A percentile compares a stretch with the other conserved stretches of the same genome.
Evolutionary conservation across 2,113 vertebrate species (phyloP).

Genomic region (Otis tarda): DNA sequence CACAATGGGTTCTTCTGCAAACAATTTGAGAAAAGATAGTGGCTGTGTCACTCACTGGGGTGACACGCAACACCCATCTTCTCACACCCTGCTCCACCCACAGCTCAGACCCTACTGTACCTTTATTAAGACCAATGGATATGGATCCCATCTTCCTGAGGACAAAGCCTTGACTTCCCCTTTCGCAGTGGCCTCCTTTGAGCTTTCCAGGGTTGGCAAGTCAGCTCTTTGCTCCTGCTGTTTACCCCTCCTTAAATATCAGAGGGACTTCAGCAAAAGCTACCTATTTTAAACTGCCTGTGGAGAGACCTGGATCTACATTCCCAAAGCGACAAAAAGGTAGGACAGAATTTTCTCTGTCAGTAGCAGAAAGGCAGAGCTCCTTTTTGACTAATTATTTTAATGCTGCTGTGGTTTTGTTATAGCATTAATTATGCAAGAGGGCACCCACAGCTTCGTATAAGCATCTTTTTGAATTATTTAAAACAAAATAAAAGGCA

Average conservation of each 20-base stretch:
- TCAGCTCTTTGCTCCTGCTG: background rate
- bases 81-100: fast-evolving
- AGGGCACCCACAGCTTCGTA: background rate
- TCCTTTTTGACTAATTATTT: constrained; percentile 30
- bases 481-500: constrained; percentile 23
- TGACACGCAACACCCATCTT: background rate
- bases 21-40: background rate
- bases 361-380: background rate
- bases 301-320: background rate
- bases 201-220: background rate
- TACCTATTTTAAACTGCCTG: background rate
- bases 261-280: background rate
- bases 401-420: constrained; percentile 17
- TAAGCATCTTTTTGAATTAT: constrained; percentile 4
- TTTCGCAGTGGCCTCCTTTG: background rate
- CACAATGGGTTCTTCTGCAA: background rate
- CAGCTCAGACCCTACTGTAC: background rate
- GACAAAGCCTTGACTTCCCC: background rate
- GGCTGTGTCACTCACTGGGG: fast-evolving
- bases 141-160: background rate
- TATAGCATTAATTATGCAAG: constrained; percentile 12
- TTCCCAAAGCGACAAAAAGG: background rate
- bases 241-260: background rate
- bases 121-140: fast-evolving
- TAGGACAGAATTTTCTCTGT: background rate